phyloP scores from a whole-genome alignment of 2,797 vertebrate species.

The Cheirogaleus major region DNA sequence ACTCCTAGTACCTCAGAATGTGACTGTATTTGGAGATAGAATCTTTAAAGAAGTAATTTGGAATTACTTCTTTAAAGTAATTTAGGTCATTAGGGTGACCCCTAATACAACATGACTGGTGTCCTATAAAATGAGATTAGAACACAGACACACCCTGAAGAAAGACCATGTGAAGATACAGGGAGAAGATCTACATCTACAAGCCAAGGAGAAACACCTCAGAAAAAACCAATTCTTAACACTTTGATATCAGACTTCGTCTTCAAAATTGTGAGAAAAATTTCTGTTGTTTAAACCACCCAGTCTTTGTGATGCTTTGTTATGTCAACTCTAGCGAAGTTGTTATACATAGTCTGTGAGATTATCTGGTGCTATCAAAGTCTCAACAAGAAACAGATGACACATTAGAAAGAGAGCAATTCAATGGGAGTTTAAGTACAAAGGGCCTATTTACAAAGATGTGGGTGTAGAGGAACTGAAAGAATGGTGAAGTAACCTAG shows the following conservation, averaged over 20 bases:
- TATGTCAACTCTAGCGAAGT: neutral
- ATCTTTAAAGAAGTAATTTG: neutral
- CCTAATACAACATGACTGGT: neutral
- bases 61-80: neutral
- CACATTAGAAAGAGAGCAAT: neutral
- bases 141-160: neutral
- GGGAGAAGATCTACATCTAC: neutral
- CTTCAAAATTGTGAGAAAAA: conserved; percentile 3
- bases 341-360: neutral
- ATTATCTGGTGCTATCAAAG: neutral
- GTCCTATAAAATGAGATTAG: neutral
- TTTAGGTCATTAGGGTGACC: neutral
- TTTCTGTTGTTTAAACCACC: neutral
- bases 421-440: neutral
- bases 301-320: neutral
- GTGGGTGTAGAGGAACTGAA: neutral
- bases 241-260: neutral
- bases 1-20: neutral
- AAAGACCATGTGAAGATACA: neutral
- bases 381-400: neutral
- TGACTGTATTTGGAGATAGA: neutral
- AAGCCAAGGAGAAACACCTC: neutral
- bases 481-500: neutral
- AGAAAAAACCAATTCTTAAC: neutral
- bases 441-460: neutral